Base-by-base conservation (phyloP, 2,888 invertebrate genomes). In the Cheilosia soror region DNA sequence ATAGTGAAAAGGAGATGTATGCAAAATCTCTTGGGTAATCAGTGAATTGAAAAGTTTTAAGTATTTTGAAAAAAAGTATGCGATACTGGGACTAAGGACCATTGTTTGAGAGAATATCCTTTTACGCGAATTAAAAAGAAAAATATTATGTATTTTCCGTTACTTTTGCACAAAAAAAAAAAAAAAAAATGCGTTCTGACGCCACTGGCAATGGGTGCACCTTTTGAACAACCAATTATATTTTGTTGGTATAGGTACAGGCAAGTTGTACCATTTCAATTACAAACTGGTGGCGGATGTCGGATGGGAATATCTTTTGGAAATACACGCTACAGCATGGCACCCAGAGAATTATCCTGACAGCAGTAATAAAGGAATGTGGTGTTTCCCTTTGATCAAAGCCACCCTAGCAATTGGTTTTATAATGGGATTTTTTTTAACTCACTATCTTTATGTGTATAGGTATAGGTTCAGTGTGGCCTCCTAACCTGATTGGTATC, bases 171-270 rank as follows among this genome's bases (percentile, higher is more conserved):
- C 29, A 29, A 29, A 29, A 29, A 3, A 44, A 27, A n/a, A 25
- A 20, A 3, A 11, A 7, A 11, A 37, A 0, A 37, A 37, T 37
- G 11, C 37, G 11, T 4, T 37, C 4, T 55, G 13, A 4, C 0
- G 55, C 13, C 27, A 55, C 13, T 11, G 29, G 49, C 25, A 37
- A 29, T 47, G 63, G 33, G 65, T 82, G 71, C 77, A 73, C 71
- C 51, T 82, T 82, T 71, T 76, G 47, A 82, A 76, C 76, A 58
- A 76, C 69, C 81, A 76, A 82, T 71, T 71, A 82, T 15, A 15
- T 27, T 44, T 58, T 11, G 76, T 37, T 37, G 11, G 11, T 11
- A 37, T 37, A 37, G 5, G 0, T 29, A 11, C 37, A 11, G 2
- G 11, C 20, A 57, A 76, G 63, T 58, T 40, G 65, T 76, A 60